phyloP scores from a whole-genome alignment of 2,888 invertebrate species.

The Polietes domitor region DNA sequence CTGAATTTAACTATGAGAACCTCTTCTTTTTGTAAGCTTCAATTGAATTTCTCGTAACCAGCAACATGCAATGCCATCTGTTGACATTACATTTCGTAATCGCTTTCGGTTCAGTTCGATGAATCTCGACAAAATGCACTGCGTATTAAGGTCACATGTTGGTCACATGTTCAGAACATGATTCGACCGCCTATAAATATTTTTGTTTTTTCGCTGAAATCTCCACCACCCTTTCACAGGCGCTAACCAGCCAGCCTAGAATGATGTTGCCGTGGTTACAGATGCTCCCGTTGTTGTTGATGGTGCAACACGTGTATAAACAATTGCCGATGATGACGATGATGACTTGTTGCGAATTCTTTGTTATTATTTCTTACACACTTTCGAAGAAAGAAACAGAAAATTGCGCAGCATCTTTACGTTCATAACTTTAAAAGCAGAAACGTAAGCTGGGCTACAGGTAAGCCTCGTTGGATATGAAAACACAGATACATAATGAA shows the following conservation, averaged over 20 bases:
- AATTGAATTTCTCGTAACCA: too few species aligned
- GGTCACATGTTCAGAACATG: slow-evolving; percentile 38
- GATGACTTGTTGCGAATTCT: slow-evolving; percentile 28
- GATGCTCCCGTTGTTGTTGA: too few species aligned
- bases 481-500: too few species aligned
- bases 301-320: slow-evolving; percentile 18
- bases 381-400: neutral
- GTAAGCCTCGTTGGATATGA: neutral
- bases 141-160: slow-evolving; percentile 40
- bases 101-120: neutral
- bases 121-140: neutral
- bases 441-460: neutral
- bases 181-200: slow-evolving; percentile 34
- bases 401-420: slow-evolving; percentile 32
- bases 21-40: too few species aligned
- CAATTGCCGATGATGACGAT: neutral
- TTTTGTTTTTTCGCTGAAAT: slow-evolving; percentile 4
- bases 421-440: slow-evolving; percentile 1
- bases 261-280: too few species aligned
- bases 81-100: neutral
- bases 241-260: neutral
- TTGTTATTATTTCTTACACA: slow-evolving; percentile 5
- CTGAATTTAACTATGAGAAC: too few species aligned
- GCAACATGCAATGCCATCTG: too few species aligned
- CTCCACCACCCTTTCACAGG: neutral